Percentiles rank a stretch among this genome's conserved stretches.
phyloP scores from a whole-genome alignment of 2,113 vertebrate genomes.

The Gasterosteus aculeatus region DNA sequence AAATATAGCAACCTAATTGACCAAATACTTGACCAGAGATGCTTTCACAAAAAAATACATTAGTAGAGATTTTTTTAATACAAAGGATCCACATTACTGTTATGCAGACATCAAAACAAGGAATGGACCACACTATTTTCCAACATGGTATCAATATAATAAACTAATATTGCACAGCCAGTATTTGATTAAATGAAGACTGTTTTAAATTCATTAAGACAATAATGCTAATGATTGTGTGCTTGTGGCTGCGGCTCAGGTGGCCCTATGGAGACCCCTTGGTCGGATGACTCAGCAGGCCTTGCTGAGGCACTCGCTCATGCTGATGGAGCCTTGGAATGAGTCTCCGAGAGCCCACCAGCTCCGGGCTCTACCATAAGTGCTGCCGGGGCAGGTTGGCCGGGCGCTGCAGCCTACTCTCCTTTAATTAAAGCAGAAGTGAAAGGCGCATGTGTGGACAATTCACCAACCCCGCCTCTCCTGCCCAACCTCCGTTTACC shows the following conservation, averaged over 20 bases:
- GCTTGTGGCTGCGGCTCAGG: slow-evolving; percentile 9
- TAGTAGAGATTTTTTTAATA: background rate
- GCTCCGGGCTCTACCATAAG: slow-evolving; percentile 48
- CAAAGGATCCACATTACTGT: background rate
- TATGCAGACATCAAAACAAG: background rate
- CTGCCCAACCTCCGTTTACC: slow-evolving; percentile 4
- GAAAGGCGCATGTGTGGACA: slow-evolving; percentile 40
- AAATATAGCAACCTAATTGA: background rate
- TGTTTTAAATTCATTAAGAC: background rate
- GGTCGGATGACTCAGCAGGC: slow-evolving; percentile 75
- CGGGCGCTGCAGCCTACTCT: slow-evolving; percentile 46
- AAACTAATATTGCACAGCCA: background rate
- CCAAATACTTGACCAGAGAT: background rate
- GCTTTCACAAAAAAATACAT: background rate
- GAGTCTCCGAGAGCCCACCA: slow-evolving; percentile 51
- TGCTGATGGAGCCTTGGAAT: slow-evolving; percentile 64
- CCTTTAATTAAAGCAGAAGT: slow-evolving; percentile 69
- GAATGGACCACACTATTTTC: background rate
- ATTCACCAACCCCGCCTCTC: slow-evolving; percentile 17
- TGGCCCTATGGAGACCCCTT: slow-evolving; percentile 60
- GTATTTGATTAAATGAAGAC: background rate
- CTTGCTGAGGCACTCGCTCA: slow-evolving; percentile 56
- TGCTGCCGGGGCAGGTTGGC: slow-evolving; percentile 55
- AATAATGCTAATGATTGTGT: background rate
- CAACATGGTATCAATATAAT: background rate